Base-by-base conservation (phyloP, 2,113 vertebrate species). In the Xenopus tropicalis region DNA sequence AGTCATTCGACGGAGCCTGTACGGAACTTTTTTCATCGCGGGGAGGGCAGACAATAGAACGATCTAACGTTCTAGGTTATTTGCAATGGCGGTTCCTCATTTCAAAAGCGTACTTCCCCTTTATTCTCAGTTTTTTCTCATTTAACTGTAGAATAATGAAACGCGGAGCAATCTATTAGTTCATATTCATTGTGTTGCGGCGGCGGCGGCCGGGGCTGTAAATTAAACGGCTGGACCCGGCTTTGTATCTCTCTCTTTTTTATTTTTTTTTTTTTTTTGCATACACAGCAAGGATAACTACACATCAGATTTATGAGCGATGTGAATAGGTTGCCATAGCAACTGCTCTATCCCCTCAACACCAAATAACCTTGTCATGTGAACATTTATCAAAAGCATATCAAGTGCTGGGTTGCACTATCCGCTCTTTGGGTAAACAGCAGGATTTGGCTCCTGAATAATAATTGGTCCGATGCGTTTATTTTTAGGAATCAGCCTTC, bases 281-380 rank as follows among this genome's bases (percentile, higher is more conserved):
- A 92, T 92, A 90, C 85, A 80, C 90, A 91, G 90, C 87, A 87
- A 91, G 89, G 85, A 90, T 91, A 93, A 93, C 86, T 88, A 86
- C 85, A 87, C 84, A 88, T 88, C 86, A 90, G 89, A 90, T 92
- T 92, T 92, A 92, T 89, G 89, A 88, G 86, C 83, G 86, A 90
- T 83, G 66, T 87, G 83, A 71, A 0, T 77, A 5, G 81, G 92
- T 93, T 92, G 85, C 91, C 80, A 92, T 92, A 86, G 82, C 86
- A 90, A 90, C 89, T 82, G 72, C 83, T 88, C 85, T 79, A 89
- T 87, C 89, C 68, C 54, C 88, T 88, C 86, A 88, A 86, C 86
- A 85, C 89, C 88, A 87, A 91, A 91, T 90, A 92, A 91, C 89
- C 90, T 91, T 91, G 88, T 88, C 85, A 88, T 90, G 87, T 86